Evolutionary conservation across 2,797 vertebrate species (phyloP).

Genomic region (Lepilemur septentrionalis): DNA sequence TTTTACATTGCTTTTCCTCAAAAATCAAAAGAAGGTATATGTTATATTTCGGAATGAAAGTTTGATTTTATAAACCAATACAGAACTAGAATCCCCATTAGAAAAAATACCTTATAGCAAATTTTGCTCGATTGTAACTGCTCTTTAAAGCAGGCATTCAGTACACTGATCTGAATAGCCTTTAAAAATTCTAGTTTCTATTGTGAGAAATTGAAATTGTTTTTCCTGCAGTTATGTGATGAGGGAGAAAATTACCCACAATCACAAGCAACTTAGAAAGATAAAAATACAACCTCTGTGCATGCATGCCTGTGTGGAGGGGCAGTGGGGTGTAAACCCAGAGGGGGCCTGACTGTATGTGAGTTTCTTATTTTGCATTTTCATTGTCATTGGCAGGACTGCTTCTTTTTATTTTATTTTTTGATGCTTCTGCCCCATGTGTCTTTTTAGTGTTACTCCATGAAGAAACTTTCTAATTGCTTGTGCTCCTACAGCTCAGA

Average conservation of each 20-base stretch:
- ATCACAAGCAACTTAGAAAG: background rate
- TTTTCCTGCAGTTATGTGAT: background rate
- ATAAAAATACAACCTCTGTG: background rate
- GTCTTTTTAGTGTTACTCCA: background rate
- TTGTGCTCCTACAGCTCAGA: background rate
- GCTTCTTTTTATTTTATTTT: background rate
- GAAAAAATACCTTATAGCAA: slow-evolving; percentile 14
- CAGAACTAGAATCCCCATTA: background rate
- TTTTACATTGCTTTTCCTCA: background rate
- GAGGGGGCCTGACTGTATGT: background rate
- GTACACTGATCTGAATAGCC: background rate
- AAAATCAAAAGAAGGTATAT: background rate
- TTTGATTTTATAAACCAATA: slow-evolving; percentile 14
- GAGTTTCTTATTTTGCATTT: slow-evolving; percentile 10
- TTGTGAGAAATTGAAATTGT: background rate
- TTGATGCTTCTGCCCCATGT: background rate
- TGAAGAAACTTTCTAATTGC: background rate
- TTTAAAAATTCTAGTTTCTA: background rate
- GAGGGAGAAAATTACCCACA: background rate
- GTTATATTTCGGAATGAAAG: background rate
- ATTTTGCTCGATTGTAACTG: background rate
- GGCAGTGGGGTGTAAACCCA: background rate
- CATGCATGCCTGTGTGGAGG: background rate
- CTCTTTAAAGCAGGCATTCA: slow-evolving; percentile 27
- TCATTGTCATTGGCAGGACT: background rate